These are phyloP conservation scores for Cryptocephalus moraei DNA, from an alignment of 2,888 invertebrate species.

Conservation along the genomic window DNA sequence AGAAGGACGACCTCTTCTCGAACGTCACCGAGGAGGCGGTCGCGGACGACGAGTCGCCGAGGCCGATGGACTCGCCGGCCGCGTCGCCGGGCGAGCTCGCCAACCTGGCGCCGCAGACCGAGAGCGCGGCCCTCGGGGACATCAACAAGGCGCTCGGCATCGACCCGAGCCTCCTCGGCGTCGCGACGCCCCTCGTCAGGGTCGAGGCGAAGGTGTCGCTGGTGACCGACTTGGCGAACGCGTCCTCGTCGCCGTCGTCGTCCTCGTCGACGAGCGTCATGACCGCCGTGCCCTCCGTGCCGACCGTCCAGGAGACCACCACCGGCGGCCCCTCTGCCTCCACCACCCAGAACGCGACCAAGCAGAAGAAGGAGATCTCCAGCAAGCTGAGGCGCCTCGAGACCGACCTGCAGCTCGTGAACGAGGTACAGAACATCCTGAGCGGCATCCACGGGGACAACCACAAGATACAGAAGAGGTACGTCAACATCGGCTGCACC, in stretches of 20 bases:
- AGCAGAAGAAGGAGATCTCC: slow-evolving; percentile 2
- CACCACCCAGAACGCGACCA: not conserved
- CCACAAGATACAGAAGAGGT: slow-evolving; percentile 6
- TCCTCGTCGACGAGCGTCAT: not conserved
- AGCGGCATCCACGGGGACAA: slow-evolving; percentile 10
- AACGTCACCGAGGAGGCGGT: not conserved
- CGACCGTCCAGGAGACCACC: not conserved
- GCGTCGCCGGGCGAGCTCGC: too few relatives aligned
- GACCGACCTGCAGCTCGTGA: slow-evolving; percentile 19
- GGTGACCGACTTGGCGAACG: not conserved
- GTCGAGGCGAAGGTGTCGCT: not conserved
- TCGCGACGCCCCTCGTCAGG: not conserved
- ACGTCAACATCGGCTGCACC: not conserved
- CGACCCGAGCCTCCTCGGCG: not conserved
- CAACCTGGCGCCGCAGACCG: not conserved
- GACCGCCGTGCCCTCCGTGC: not conserved
- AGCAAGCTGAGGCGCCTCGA: slow-evolving; percentile 13
- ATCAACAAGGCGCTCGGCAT: not conserved
- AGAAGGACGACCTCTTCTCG: too few relatives aligned
- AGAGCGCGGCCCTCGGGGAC: not conserved
- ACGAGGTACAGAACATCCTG: slow-evolving; percentile 21
- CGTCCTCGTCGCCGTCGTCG: not conserved
- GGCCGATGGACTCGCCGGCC: not conserved
- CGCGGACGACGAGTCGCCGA: not conserved
- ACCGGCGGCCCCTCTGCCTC: not conserved